phyloP scores from a whole-genome alignment of 92 coral and sea anemone genomes.

The Meandrina meandrites region DNA sequence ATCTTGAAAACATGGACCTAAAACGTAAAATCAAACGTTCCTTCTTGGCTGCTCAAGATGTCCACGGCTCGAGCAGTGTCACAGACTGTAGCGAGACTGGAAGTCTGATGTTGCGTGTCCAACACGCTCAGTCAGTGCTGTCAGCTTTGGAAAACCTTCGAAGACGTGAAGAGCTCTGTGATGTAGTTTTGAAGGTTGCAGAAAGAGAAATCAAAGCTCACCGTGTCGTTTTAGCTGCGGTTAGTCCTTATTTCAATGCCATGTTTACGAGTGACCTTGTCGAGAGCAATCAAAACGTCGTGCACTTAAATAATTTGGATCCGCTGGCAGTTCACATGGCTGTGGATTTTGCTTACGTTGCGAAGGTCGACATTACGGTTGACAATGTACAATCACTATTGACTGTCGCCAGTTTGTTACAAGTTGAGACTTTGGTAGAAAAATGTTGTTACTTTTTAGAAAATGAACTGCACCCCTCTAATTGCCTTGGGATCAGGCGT shows the following conservation, averaged over 20 bases:
- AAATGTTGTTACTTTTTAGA: conserved; percentile 88
- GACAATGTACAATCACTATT: conserved; percentile 86
- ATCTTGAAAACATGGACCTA: conserved; percentile 6
- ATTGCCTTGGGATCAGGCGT: conserved; percentile 88
- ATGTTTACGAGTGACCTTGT: conserved; percentile 89
- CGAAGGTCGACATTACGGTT: conserved; percentile 76
- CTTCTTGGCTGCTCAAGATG: conserved; percentile 3
- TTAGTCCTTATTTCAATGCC: conserved; percentile 90
- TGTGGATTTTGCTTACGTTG: conserved; percentile 82
- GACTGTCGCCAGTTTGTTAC: conserved; percentile 84
- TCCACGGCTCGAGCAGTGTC: not conserved
- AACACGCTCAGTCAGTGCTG: conserved; percentile 38
- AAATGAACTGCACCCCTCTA: conserved; percentile 80
- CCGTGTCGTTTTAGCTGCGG: conserved; percentile 93
- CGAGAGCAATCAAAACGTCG: conserved; percentile 79
- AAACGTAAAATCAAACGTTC: conserved; percentile 29
- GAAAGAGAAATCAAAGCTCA: conserved; percentile 73
- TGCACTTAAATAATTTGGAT: conserved; percentile 72
- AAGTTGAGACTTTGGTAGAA: conserved; percentile 74
- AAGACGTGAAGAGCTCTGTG: conserved; percentile 82
- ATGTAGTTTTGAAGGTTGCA: conserved; percentile 75
- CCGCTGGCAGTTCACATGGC: conserved; percentile 74
- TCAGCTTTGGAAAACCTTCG: conserved; percentile 73
- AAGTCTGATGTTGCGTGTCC: conserved; percentile 6
- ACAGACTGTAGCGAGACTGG: conserved; percentile 33